Conservation (phyloP, 1,140 invertebrate genomes). For the Schlechtendalia chinensis region DNA sequence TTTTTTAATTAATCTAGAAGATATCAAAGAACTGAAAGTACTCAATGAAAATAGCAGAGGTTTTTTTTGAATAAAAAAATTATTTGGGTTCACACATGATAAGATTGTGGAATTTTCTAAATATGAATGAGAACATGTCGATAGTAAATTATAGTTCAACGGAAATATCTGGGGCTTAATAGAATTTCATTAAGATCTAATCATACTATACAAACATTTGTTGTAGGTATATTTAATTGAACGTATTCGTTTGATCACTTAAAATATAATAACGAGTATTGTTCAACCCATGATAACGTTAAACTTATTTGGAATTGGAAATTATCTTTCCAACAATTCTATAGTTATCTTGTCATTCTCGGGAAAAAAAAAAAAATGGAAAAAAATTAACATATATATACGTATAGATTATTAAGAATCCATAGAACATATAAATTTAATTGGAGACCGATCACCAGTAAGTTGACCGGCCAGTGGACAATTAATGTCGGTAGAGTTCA, state of each 20-base stretch:
- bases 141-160: background rate
- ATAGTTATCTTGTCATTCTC: background rate
- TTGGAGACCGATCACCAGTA: background rate
- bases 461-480: no score
- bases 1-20: no score
- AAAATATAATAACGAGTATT: background rate
- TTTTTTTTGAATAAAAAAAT: background rate
- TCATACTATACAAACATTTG: no score
- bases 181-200: background rate
- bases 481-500: background rate
- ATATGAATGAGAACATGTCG: background rate
- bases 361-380: background rate
- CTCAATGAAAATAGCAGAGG: background rate
- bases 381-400: no score
- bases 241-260: background rate
- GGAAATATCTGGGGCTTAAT: constrained; percentile 13
- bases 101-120: constrained; percentile 7
- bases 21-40: background rate
- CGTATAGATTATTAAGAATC: background rate
- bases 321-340: background rate
- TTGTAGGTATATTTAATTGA: background rate
- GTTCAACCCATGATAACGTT: background rate
- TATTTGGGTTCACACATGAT: background rate
- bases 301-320: no score
- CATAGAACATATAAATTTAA: background rate